Evolutionary conservation across 2,888 invertebrate species (phyloP), one percentile per base, ranked within the genome.

Genomic region (Oasisia sp.): DNA sequence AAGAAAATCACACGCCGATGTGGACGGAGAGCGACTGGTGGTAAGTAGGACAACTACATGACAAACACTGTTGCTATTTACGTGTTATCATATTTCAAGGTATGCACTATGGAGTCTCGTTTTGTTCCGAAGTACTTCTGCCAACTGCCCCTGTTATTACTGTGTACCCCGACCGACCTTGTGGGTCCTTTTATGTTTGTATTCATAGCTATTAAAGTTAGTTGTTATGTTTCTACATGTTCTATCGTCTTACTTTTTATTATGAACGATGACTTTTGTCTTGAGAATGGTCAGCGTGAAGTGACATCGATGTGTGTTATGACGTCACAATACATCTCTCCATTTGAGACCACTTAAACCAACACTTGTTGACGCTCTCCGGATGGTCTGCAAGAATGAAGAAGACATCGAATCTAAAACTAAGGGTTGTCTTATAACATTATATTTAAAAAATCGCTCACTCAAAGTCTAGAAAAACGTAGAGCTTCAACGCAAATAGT

Each of bases 1-100:
- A 95, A 95, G 91, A 96, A 96, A 93, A 94, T 95, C 8, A 96
- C 96, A 1, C 93, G 96, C 91, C 93, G 96, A 89, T 96, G 96
- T 95, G 96, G 96, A n/a, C 96, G 96, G 14, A 94, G 96, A 93
- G 95, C 96, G 56, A 95, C 96, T 93, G 95, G 95, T 93, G 96
- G 96, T 96, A 92, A 93, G 94, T 92, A 19, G 9, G 32, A n/a
- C 32, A 89, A 38, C 32, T 32, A 50, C 19, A 8, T 27, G n/a
- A 27, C 74, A 74, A 19, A 74, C n/a, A 27, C 1, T 74, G 4
- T 74, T 19, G 74, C 19, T 74, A 74, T 19, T n/a, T 74, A 74
- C 74, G 27, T 74, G n/a, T 19, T 27, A 7, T n/a, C 74, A 7
- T 27, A n/a, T 74, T 74, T 27, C 27, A 7, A 74, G n/a, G 74